Conservation (phyloP, 2,888 invertebrate genomes). For the Caenorhabditis sp. region DNA sequence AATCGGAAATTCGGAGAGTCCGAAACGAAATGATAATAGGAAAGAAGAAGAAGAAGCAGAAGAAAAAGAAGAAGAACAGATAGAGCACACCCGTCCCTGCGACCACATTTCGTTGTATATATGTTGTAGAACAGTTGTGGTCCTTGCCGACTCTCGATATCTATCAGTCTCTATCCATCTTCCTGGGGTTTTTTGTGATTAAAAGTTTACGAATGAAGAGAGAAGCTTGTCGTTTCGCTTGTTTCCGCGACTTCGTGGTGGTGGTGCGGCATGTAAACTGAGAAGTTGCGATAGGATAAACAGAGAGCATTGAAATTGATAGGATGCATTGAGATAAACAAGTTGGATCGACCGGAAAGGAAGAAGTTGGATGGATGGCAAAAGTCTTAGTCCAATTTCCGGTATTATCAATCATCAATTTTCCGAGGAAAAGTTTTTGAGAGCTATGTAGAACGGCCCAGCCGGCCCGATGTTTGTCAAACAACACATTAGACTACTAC, state of each 20-base stretch:
- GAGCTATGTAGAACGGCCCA: slow-evolving; percentile 8
- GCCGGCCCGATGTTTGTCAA: slow-evolving; percentile 21
- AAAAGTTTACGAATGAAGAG: slow-evolving; percentile 35
- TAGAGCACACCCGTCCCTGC: slow-evolving; percentile 40
- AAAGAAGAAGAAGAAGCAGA: slow-evolving; percentile 22
- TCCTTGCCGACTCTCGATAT: slow-evolving; percentile 16
- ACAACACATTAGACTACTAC: slow-evolving; percentile 59
- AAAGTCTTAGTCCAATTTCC: slow-evolving; percentile 48
- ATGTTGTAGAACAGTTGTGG: slow-evolving; percentile 61
- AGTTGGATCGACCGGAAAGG: too few relatives aligned
- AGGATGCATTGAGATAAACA: slow-evolving; percentile 10
- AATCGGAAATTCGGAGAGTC: not conserved
- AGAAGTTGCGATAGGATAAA: slow-evolving; percentile 50
- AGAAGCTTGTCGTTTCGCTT: slow-evolving; percentile 41
- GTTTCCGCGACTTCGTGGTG: slow-evolving; percentile 1
- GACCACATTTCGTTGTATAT: slow-evolving; percentile 59
- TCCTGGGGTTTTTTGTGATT: slow-evolving; percentile 45
- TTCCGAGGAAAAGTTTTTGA: not conserved
- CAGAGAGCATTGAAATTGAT: slow-evolving; percentile 37
- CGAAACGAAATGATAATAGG: slow-evolving; percentile 27
- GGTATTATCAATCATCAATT: slow-evolving; percentile 28
- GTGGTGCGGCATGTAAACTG: slow-evolving; percentile 34
- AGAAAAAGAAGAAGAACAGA: slow-evolving; percentile 52
- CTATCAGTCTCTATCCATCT: slow-evolving; percentile 48
- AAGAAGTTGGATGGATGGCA: not conserved